Conservation (phyloP, 2,888 invertebrate genomes). For the Aspidiotus destructor region DNA sequence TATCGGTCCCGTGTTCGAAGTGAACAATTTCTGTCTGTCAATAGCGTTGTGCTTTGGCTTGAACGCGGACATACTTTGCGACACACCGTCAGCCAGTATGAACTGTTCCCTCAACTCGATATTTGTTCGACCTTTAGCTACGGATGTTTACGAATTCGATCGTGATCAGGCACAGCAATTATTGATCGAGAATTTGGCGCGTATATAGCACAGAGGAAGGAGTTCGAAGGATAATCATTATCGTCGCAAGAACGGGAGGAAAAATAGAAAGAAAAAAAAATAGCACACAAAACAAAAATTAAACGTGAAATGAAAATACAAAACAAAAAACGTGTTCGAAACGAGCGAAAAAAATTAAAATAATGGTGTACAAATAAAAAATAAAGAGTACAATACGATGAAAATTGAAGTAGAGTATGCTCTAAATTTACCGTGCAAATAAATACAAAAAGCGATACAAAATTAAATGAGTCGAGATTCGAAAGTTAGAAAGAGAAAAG, state of each 20-base stretch:
- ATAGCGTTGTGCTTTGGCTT: constrained; percentile 85
- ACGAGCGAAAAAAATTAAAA: constrained; percentile 38
- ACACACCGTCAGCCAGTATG: constrained; percentile 95
- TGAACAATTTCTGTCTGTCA: constrained; percentile 52
- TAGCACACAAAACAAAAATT: constrained; percentile 36
- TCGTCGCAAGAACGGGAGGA: constrained; percentile 36
- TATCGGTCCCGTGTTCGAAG: constrained; percentile 76
- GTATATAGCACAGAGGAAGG: constrained; percentile 32
- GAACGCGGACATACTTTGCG: constrained; percentile 98
- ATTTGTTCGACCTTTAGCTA: constrained; percentile 99
- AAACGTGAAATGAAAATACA: constrained; percentile 27
- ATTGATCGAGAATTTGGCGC: background rate
- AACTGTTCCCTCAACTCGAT: constrained; percentile 98
- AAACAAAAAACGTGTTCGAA: constrained; percentile 35
- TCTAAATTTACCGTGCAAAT: constrained; percentile 20
- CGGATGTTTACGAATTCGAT: constrained; percentile 19
- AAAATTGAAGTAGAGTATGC: constrained; percentile 30
- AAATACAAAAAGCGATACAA: constrained; percentile 6
- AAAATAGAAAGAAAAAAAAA: constrained; percentile 38
- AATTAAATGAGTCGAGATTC: background rate
- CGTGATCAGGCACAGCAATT: constrained; percentile 31
- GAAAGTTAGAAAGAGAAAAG: background rate
- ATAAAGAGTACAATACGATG: constrained; percentile 25
- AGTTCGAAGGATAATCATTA: constrained; percentile 35
- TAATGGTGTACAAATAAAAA: constrained; percentile 31